phyloP scores from a whole-genome alignment of 1,140 invertebrate genomes.

The Solenopsis invicta region DNA sequence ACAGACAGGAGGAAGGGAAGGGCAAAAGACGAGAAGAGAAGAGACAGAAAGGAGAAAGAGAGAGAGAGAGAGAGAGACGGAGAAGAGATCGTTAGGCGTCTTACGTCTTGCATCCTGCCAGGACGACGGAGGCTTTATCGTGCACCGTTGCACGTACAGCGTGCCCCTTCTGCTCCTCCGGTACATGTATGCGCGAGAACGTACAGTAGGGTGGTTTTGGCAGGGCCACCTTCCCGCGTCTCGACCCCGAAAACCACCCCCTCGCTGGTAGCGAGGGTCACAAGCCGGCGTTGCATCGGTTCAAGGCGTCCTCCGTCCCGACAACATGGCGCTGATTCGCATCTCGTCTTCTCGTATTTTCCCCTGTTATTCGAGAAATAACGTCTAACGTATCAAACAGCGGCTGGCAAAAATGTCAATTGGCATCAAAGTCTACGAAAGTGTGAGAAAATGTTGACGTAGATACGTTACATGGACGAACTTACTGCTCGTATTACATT shows the following conservation, averaged over 20 bases:
- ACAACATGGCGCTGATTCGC: constrained; percentile 39
- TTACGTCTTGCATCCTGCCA: constrained; percentile 84
- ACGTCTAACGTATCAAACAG: neutral
- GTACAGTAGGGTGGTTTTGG: constrained; percentile 84
- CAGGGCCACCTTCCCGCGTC: constrained; percentile 76
- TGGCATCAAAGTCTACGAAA: neutral
- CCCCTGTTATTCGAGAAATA: neutral
- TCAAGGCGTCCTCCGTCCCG: constrained; percentile 72
- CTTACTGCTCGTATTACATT: neutral
- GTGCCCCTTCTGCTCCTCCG: constrained; percentile 75
- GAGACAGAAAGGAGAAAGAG: constrained; percentile 41
- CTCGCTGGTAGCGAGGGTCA: constrained; percentile 77
- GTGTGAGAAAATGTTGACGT: neutral
- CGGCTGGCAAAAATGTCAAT: neutral
- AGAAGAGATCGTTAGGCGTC: constrained; percentile 83
- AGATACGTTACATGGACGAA: neutral
- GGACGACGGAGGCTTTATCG: constrained; percentile 82
- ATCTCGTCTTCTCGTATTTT: neutral
- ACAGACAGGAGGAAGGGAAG: constrained; percentile 34
- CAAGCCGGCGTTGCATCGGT: constrained; percentile 77
- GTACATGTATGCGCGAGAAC: constrained; percentile 79
- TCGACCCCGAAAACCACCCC: constrained; percentile 80
- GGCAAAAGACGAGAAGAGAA: neutral
- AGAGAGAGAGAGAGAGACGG: constrained; percentile 61
- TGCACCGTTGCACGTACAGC: constrained; percentile 79